Conservation (phyloP, 2,888 invertebrate species). For the Erebia ligea region DNA sequence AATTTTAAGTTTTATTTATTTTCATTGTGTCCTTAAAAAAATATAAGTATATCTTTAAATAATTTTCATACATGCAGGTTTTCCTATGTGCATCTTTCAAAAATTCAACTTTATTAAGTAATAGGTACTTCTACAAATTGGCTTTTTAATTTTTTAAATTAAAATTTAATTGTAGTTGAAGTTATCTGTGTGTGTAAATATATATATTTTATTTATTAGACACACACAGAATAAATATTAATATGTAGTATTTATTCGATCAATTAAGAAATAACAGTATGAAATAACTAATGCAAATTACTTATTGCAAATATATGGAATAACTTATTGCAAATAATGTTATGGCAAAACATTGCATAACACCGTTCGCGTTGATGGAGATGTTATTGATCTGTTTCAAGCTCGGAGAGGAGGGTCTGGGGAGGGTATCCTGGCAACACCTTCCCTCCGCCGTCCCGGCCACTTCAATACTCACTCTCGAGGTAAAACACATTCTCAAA, state of each 20-base stretch:
- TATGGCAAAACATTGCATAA: conserved; percentile 68
- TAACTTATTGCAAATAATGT: conserved; percentile 30
- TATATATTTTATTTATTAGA: too few relatives aligned
- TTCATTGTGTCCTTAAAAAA: not conserved
- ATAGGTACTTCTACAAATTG: not conserved
- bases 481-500: conserved; percentile 81
- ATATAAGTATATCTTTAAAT: not conserved
- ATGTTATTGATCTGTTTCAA: conserved; percentile 77
- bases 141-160: too few relatives aligned
- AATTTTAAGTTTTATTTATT: too few relatives aligned
- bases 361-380: conserved; percentile 69
- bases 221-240: too few relatives aligned
- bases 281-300: too few relatives aligned
- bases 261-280: not conserved
- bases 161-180: too few relatives aligned
- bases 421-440: conserved; percentile 79
- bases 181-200: not conserved
- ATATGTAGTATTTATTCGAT: too few relatives aligned
- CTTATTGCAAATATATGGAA: conserved; percentile 32
- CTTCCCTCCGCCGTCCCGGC: conserved; percentile 67
- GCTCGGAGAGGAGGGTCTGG: conserved; percentile 61
- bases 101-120: not conserved
- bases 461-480: conserved; percentile 75
- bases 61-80: too few relatives aligned
- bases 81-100: too few relatives aligned